Evolutionary conservation across 35 echinoderm and acorn worm species (phyloP), one percentile per base, ranked within the genome.

Genomic region (Diadema setosum): DNA sequence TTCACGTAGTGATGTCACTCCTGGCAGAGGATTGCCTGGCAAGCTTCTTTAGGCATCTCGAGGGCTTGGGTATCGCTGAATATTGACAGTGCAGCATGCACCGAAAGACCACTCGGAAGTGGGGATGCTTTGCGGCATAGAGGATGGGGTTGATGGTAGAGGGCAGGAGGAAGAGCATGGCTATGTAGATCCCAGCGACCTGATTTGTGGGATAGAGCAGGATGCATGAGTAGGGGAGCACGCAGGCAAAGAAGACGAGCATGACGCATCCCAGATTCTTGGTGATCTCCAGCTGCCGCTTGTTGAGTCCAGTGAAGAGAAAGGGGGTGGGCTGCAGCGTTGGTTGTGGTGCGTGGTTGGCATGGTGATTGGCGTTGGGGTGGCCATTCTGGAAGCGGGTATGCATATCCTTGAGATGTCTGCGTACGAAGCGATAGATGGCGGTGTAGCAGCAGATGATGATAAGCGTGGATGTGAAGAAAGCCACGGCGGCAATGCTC

Each of bases 401-500:
- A n/a, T 78, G 14, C 12, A 36, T 35, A 1, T 24, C 39, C 8
- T 44, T 42, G 73, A 78, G 18, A 11, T 78, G 73, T 41, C 37
- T 78, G 73, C 73, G 73, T 5, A 78, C 37, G 73, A 42, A 78
- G 35, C 11, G 73, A 44, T 78, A 78, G 16, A 78, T 78, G 73
- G 73, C 73, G 7, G n/a, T 24, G 73, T 78, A 78, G 73, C 73
- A 42, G 73, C 7, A 78, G 33, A 78, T 78, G 73, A 78, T 78
- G 40, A 78, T 17, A 7, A 78, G 3, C 1, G 73, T 78, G 3
- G 73, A 78, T 44, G 44, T 20, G 25, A 78, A 41, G 73, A 78
- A 78, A 15, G 40, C 73, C 37, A 78, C 9, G 73, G 73, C 73
- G 30, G 27, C 73, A 21, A 24, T 78, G 7, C 8, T 8, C 40